Evolutionary conservation across 1,140 invertebrate species (phyloP).

Genomic region (Zaprionus kolodkinae): DNA sequence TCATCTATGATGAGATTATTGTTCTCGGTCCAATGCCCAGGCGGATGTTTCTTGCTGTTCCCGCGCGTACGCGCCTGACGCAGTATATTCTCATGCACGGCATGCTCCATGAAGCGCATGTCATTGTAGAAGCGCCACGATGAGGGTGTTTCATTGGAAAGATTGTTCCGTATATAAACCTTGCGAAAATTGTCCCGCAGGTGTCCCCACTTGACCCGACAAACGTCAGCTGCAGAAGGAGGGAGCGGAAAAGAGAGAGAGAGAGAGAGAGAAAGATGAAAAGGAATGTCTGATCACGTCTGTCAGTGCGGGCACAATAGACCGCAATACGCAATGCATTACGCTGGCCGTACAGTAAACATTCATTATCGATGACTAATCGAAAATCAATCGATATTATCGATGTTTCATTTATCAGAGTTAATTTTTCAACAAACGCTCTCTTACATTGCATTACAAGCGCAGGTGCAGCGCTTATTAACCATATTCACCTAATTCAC

Average conservation of each 20-base stretch:
- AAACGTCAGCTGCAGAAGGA: conserved; percentile 61
- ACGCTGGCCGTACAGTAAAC: not conserved
- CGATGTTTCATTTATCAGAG: no score
- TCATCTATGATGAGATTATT: conserved; percentile 54
- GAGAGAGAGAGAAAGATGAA: not conserved
- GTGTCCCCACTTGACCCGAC: conserved; percentile 78
- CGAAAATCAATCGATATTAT: not conserved
- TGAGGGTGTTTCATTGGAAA: conserved; percentile 73
- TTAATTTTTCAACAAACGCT: no score
- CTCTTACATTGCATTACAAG: no score
- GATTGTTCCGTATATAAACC: conserved; percentile 76
- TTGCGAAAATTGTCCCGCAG: conserved; percentile 78
- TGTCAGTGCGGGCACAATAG: not conserved
- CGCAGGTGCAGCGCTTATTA: not conserved
- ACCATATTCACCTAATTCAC: not conserved
- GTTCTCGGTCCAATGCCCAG: conserved; percentile 61
- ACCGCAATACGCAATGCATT: conserved; percentile 21
- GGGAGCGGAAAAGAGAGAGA: not conserved
- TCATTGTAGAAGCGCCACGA: conserved; percentile 80
- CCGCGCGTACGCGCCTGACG: conserved; percentile 58
- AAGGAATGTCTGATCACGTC: conserved; percentile 2
- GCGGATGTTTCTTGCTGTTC: conserved; percentile 55
- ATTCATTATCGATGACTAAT: not conserved
- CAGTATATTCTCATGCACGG: conserved; percentile 76
- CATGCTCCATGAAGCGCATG: conserved; percentile 78